Base-by-base conservation (phyloP, 2,797 vertebrate genomes). In the Thaleichthys pacificus region DNA sequence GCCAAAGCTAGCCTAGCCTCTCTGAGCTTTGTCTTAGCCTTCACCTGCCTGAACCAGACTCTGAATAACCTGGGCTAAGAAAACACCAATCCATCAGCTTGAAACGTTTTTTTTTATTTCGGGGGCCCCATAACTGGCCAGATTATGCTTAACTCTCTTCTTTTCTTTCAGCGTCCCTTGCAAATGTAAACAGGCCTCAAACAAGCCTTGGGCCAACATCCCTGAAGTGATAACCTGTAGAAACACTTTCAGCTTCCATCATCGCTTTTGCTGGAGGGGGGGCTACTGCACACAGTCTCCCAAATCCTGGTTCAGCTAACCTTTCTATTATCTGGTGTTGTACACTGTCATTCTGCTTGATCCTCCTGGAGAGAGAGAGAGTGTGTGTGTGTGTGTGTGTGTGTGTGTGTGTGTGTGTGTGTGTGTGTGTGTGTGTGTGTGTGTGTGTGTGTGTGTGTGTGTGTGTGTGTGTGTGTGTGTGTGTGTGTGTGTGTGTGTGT, bases 351-450 rank as follows among this genome's bases (percentile, higher is more conserved):
- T 42, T 42, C 38, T 42, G 38, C 38, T 42, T 42, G 38, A 42
- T 42, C 38, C 38, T 42, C 38, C 38, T 12, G 38, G 38, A n/a
- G n/a, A n/a, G n/a, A n/a, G n/a, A n/a, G n/a, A n/a, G 6, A 12
- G 38, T 42, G 38, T 42, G 38, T 42, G 38, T 42, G 38, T 7
- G 4, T 5, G 26, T 17, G 71, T 78, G 82, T 75, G 26, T 35
- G 22, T 24, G 22, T 1, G 22, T 24, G 22, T 0, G n/a, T 0
- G 57, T 47, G 24, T 74, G 14, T 24, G 26, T 69, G 47, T 51
- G 14, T 64, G 60, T 49, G n/a, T 49, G 22, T 67, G 51, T 60
- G 42, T 65, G 6, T 42, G 38, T 42, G 38, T 42, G 38, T 42
- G 38, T 42, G 38, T 7, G 4, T 5, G 26, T 17, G 71, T 78